Percentiles rank a stretch among this genome's conserved stretches.
phyloP scores from a whole-genome alignment of 1,140 invertebrate species.

The Asobara japonica region DNA sequence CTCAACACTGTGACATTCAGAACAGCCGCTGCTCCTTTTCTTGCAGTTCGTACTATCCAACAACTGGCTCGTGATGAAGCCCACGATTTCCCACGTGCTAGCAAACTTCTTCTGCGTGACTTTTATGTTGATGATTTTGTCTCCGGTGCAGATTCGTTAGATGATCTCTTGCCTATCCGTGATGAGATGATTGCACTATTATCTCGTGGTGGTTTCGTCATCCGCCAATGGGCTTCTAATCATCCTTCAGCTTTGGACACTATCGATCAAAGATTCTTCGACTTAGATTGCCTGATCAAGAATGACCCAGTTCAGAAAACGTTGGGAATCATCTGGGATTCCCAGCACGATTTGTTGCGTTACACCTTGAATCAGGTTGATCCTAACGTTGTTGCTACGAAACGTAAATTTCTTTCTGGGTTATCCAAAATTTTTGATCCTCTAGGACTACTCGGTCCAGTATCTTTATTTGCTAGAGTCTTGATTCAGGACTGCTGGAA shows the following conservation, averaged over 20 bases:
- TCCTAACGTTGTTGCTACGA: conserved; percentile 21
- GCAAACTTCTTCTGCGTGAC: conserved; percentile 45
- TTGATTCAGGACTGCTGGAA: conserved; percentile 44
- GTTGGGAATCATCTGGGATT: conserved; percentile 26
- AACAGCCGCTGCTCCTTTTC: conserved; percentile 51
- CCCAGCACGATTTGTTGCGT: conserved; percentile 15
- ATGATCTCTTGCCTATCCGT: conserved; percentile 46
- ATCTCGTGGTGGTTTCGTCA: conserved; percentile 43
- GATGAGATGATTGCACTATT: conserved; percentile 42
- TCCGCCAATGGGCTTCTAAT: conserved; percentile 53
- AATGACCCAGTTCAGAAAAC: conserved; percentile 21
- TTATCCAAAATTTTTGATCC: conserved; percentile 57
- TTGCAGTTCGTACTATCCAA: conserved; percentile 54
- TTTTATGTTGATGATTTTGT: conserved; percentile 63
- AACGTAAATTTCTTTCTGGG: conserved; percentile 45
- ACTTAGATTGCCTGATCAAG: not conserved
- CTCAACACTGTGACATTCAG: conserved; percentile 55
- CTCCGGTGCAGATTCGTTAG: conserved; percentile 49
- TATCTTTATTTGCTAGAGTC: conserved; percentile 37
- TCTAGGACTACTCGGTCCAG: conserved; percentile 37
- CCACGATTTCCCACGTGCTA: conserved; percentile 43
- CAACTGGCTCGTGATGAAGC: conserved; percentile 52
- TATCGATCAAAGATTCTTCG: not conserved
- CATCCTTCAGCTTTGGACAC: conserved; percentile 10
- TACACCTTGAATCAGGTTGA: conserved; percentile 23